These are phyloP conservation scores for Drosophila lacteicornis DNA, from an alignment of 1,140 invertebrate genomes.

Conservation along the genomic window DNA sequence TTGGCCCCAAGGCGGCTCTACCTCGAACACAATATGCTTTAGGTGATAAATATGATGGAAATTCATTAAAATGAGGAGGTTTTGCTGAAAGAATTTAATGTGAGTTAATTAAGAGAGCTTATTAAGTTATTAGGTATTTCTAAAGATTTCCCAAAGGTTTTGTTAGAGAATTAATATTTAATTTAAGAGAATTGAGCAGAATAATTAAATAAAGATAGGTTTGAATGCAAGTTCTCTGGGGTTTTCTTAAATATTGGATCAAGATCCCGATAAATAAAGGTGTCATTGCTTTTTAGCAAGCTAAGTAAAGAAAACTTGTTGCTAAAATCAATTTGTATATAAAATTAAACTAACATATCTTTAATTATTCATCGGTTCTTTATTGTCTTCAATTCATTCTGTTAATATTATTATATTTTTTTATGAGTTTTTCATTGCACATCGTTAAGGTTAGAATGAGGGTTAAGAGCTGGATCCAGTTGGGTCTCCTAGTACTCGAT, in stretches of 20 bases:
- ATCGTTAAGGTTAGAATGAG: constrained; percentile 31
- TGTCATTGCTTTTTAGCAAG: not conserved
- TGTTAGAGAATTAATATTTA: not conserved
- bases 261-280: not conserved
- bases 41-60: not conserved
- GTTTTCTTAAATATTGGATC: no score
- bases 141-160: not conserved
- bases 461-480: constrained; percentile 39
- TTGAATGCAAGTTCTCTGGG: no score
- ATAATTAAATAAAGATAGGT: no score
- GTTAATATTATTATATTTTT: constrained; percentile 47
- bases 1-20: constrained; percentile 28
- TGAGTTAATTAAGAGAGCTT: not conserved
- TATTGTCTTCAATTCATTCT: constrained; percentile 24
- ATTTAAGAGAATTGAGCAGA: not conserved
- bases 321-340: not conserved
- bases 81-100: not conserved
- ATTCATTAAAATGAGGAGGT: not conserved
- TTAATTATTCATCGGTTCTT: constrained; percentile 16
- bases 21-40: constrained; percentile 6
- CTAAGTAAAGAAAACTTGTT: not conserved
- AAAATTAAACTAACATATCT: not conserved
- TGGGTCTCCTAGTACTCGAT: constrained; percentile 41
- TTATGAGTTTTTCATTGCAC: constrained; percentile 39
- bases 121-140: not conserved